Evolutionary conservation across 2,113 vertebrate genomes (phyloP), one percentile per base, ranked within the genome.

Genomic region (Orientallactaga bullata): DNA sequence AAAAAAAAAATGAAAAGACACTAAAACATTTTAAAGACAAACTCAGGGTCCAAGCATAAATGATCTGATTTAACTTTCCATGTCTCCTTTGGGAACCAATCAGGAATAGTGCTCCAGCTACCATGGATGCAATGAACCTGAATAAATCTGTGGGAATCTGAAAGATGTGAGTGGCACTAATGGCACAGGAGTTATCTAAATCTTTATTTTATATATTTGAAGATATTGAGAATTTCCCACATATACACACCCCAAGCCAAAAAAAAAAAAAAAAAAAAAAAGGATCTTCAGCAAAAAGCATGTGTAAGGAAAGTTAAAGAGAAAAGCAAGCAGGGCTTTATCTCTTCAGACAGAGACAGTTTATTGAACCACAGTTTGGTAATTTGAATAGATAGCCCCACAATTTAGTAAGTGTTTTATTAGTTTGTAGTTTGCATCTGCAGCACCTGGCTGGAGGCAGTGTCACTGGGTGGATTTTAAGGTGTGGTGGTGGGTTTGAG

Each of bases 151-250:
- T 94, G 35, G 51, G 20, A 47, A 55, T 61, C 51, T 60, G 12
- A 96, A 85, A 81, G n/a, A 1, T 26, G 77, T 58, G n/a, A 89
- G 89, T 37, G 79, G n/a, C 18, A 82, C n/a, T 72, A 73, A 78
- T 73, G 20, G 10, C 66, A 84, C 11, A 13, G 81, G 26, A 73
- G 32, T 55, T 83, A 74, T 76, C 69, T 92, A 85, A 93, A 74
- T 60, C 69, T 28, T 74, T 74, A 78, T 88, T 90, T 95, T 68
- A 83, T 91, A 79, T 80, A 79, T 65, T 68, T 89, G 11, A 94
- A 39, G n/a, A 84, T 69, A 89, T 61, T 9, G 21, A 61, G 20
- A 2, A 66, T 83, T 84, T 32, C 39, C 26, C 32, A 78, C 28
- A 74, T 4, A 94, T 58, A 90, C 5, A 69, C 1, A 87, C 3